phyloP scores from a whole-genome alignment of 2,797 vertebrate species.

The Dendrocincla tyrannina region DNA sequence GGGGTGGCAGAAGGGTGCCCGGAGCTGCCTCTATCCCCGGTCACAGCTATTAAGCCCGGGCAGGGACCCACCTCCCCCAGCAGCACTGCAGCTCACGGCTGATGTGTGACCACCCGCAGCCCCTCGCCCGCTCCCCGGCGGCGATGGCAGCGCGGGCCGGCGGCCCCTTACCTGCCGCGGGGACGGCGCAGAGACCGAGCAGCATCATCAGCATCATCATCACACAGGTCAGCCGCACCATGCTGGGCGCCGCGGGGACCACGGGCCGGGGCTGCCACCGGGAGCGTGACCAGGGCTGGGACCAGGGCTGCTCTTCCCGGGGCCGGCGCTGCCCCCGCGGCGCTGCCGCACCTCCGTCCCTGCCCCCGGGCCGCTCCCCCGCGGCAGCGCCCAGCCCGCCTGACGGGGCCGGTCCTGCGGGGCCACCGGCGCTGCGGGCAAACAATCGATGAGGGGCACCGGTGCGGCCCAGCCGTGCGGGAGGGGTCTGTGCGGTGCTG shows the following conservation, averaged over 20 bases:
- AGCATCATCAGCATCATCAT: not conserved
- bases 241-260: not conserved
- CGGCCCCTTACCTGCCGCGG: slow-evolving; percentile 37
- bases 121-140: not conserved
- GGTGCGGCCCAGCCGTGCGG: not conserved
- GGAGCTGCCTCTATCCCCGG: not conserved
- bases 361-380: slow-evolving; percentile 1
- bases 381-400: not conserved
- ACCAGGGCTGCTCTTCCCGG: not conserved
- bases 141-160: not conserved
- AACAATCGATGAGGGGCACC: rapidly evolving
- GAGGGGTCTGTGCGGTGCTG: too few species aligned
- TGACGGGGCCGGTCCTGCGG: not conserved
- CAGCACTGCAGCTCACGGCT: not conserved
- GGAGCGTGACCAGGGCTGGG: too few species aligned
- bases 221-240: not conserved
- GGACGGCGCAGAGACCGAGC: not conserved
- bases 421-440: too few species aligned
- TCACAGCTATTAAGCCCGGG: not conserved
- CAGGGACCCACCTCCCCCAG: not conserved
- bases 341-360: not conserved
- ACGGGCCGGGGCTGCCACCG: not conserved
- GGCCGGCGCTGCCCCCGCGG: not conserved
- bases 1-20: too few species aligned
- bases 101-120: not conserved